phyloP scores from a whole-genome alignment of 2,888 invertebrate species.

The Andrena chrysosceles region DNA sequence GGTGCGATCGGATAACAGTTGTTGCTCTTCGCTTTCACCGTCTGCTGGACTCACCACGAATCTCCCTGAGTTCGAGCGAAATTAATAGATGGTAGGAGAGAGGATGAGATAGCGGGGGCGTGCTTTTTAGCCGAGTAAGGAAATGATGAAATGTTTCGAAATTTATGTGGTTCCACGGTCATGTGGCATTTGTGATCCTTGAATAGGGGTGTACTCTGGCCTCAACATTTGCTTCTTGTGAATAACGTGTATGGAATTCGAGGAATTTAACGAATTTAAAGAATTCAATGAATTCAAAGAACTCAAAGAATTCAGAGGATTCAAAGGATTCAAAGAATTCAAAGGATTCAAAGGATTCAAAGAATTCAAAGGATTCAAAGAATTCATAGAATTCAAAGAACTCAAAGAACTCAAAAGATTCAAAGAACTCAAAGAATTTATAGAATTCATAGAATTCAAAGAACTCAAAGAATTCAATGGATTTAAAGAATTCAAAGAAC shows the following conservation, averaged over 20 bases:
- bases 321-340: neutral
- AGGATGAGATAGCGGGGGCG: constrained; percentile 41
- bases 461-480: neutral
- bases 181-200: no score
- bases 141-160: no score
- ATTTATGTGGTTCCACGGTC: no score
- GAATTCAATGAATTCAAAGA: neutral
- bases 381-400: neutral
- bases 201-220: no score
- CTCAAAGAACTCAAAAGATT: neutral
- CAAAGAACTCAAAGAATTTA: neutral
- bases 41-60: constrained; percentile 85
- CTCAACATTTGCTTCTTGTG: neutral
- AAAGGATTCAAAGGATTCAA: neutral
- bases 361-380: neutral
- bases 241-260: neutral
- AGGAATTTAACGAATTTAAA: neutral
- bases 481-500: neutral
- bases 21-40: constrained; percentile 79
- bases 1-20: constrained; percentile 66
- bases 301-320: neutral
- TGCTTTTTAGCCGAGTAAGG: constrained; percentile 4
- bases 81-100: constrained; percentile 71
- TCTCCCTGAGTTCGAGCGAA: constrained; percentile 81
- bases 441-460: neutral